Conservation (phyloP, 2,888 invertebrate genomes). For the Tigriopus californicus region DNA sequence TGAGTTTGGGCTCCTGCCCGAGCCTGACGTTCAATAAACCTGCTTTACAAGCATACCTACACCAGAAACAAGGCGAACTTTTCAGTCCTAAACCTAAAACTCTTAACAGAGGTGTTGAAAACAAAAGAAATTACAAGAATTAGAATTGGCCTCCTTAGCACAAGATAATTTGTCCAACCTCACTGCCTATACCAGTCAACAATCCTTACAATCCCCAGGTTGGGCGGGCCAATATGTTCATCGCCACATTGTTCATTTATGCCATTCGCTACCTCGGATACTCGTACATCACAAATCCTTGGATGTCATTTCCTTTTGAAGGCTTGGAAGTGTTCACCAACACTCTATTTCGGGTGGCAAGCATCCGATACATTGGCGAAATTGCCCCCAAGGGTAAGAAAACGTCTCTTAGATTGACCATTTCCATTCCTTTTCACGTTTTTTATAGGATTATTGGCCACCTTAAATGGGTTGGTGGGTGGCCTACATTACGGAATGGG, state of each 20-base stretch:
- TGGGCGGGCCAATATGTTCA: constrained; percentile 54
- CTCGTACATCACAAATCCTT: constrained; percentile 67
- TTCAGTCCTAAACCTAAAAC: too few species aligned
- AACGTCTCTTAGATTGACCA: not conserved
- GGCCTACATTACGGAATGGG: constrained; percentile 76
- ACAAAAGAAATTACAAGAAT: too few species aligned
- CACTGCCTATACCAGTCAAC: too few species aligned
- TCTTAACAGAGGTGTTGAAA: too few species aligned
- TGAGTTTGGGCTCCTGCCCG: too few species aligned
- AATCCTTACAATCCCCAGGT: too few species aligned
- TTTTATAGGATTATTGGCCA: constrained; percentile 43
- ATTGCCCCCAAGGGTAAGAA: constrained; percentile 48
- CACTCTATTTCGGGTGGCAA: constrained; percentile 76
- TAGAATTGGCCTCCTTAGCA: too few species aligned
- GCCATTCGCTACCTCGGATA: constrained; percentile 44
- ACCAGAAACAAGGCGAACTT: too few species aligned
- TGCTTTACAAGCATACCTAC: too few species aligned
- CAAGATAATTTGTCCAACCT: too few species aligned
- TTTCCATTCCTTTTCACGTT: not conserved
- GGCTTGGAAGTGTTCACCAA: constrained; percentile 67
- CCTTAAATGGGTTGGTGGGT: constrained; percentile 64
- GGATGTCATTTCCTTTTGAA: constrained; percentile 77
- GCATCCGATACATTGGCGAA: constrained; percentile 66
- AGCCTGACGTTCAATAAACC: too few species aligned
- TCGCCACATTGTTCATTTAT: constrained; percentile 65